Evolutionary conservation across 2,888 invertebrate species (phyloP), one percentile per base, ranked within the genome.

Genomic region (Allygus modestus): DNA sequence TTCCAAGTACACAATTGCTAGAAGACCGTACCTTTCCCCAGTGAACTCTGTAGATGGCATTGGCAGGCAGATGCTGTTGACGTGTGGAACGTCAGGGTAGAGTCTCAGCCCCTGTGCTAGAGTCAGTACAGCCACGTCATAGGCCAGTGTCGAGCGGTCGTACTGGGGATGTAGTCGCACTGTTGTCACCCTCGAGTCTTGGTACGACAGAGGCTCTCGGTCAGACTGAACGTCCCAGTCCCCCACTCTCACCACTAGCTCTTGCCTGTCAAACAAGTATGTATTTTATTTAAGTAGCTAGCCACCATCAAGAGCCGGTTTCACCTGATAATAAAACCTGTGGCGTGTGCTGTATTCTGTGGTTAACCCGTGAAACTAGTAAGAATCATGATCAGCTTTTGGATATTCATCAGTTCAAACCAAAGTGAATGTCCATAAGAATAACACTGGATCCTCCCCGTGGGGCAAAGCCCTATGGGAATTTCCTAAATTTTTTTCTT

Each of bases 101-200:
- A 87, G 87, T 0, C 89, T 81, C 12, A 90, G 87, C 23, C 90
- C 90, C 2, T 92, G 91, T 1, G 92, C 91, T n/a, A 98, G 90
- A 85, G 94, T 92, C 43, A 98, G 89, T 0, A 98, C 92, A 0
- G 97, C 97, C 51, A 98, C 92, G 89, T 97, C 96, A 89, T 96
- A 96, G 87, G 94, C 94, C 54, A 97, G 91, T 86, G 95, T 96
- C 83, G 91, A 92, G 0, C 93, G 90, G 89, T 95, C 94, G 89
- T 94, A 98, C 23, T 92, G 92, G 0, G 95, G 92, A 88, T 94
- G 93, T 9, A 93, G 91, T 87, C 92, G 93, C 71, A 95, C 93
- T 87, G 91, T 92, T 7, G 91, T 89, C 0, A 95, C 91, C 7
- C 89, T 90, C 86, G 93, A 92, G 89, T 96, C 95, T 88, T 94